These are phyloP conservation scores for Ceyx erithaca DNA, from an alignment of 2,797 vertebrate species.

Conservation along the genomic window DNA sequence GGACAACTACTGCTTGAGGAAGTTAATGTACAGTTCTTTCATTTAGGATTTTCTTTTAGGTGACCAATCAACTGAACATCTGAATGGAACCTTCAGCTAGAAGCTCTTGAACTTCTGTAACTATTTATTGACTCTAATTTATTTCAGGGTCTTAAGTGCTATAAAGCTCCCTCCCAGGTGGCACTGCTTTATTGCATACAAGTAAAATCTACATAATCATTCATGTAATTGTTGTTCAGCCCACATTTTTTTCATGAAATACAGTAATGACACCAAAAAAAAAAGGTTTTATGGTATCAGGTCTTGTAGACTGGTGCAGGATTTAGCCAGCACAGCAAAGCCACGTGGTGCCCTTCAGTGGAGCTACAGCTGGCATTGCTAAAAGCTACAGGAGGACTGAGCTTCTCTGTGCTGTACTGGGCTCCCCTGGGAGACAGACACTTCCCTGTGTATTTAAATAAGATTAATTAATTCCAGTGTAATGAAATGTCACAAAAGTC, in stretches of 20 bases:
- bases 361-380: background rate
- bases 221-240: background rate
- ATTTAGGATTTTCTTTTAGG: slow-evolving; percentile 52
- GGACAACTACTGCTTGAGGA: slow-evolving; percentile 28
- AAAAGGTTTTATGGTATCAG: background rate
- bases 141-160: slow-evolving; percentile 38
- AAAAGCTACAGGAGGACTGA: background rate
- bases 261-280: background rate
- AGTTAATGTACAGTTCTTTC: slow-evolving; percentile 17
- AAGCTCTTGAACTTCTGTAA: background rate
- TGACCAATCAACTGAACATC: background rate
- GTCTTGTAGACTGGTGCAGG: background rate
- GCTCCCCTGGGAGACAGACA: slow-evolving; percentile 3
- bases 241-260: background rate
- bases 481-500: slow-evolving; percentile 31
- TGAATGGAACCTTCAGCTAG: slow-evolving; percentile 13
- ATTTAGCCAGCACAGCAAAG: background rate
- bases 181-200: background rate
- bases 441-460: background rate
- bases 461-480: slow-evolving; percentile 18
- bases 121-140: slow-evolving; percentile 13
- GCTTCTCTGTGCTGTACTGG: background rate
- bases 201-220: background rate
- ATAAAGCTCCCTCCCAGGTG: background rate
- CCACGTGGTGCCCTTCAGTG: background rate